A percentile compares a stretch with the other conserved stretches of the same genome.
These are phyloP conservation scores for Druon quercuslanigerum DNA, from an alignment of 1,140 invertebrate species.

Conservation along the genomic window DNA sequence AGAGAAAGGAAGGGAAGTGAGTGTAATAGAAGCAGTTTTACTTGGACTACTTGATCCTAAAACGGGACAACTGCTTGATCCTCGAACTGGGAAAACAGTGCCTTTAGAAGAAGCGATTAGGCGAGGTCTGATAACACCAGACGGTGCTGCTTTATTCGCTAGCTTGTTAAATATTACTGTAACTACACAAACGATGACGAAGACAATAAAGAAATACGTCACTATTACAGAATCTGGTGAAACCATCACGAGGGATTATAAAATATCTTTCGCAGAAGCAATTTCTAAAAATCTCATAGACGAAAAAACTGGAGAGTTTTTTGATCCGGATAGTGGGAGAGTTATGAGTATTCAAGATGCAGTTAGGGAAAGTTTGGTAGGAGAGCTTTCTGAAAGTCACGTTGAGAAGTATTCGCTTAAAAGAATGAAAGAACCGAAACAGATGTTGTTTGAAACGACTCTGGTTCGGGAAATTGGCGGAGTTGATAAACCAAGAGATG, in stretches of 20 bases:
- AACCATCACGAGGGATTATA: slow-evolving; percentile 77
- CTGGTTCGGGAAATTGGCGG: slow-evolving; percentile 46
- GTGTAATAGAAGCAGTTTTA: slow-evolving; percentile 90
- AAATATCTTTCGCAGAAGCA: slow-evolving; percentile 86
- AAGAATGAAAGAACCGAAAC: slow-evolving; percentile 54
- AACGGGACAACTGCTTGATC: slow-evolving; percentile 89
- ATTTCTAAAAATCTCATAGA: slow-evolving; percentile 87
- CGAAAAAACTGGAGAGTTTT: slow-evolving; percentile 85
- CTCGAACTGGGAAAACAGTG: slow-evolving; percentile 84
- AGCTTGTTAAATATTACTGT: slow-evolving; percentile 89
- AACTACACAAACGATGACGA: slow-evolving; percentile 89
- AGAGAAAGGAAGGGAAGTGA: slow-evolving; percentile 84
- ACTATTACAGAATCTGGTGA: slow-evolving; percentile 82
- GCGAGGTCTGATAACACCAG: slow-evolving; percentile 87
- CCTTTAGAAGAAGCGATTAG: slow-evolving; percentile 91
- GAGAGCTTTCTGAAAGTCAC: slow-evolving; percentile 75
- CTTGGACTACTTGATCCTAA: slow-evolving; percentile 89
- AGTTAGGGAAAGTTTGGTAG: slow-evolving; percentile 82
- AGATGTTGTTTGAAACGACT: slow-evolving; percentile 59
- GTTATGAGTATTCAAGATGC: slow-evolving; percentile 89
- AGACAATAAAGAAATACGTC: slow-evolving; percentile 86
- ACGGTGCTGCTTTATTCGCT: slow-evolving; percentile 89
- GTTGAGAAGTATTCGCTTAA: slow-evolving; percentile 46
- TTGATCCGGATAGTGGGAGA: slow-evolving; percentile 85
- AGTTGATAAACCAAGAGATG: slow-evolving; percentile 46